A percentile compares a stretch with the other conserved stretches of the same genome.
These are phyloP conservation scores for Carpatolechia fugitivella DNA, from an alignment of 2,888 invertebrate species.

Conservation along the genomic window DNA sequence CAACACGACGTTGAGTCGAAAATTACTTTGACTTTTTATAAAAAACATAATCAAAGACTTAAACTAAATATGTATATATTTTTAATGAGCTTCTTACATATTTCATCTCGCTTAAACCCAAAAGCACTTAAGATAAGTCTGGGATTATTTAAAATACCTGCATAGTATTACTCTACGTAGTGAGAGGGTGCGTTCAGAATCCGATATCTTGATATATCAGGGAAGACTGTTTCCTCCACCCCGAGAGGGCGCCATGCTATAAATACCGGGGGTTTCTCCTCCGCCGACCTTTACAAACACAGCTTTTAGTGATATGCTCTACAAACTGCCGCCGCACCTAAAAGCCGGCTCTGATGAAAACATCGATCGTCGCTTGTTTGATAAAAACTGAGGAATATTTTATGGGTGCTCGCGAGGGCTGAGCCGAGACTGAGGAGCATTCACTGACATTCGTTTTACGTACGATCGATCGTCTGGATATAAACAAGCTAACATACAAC, in stretches of 20 bases:
- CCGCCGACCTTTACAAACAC: conserved; percentile 69
- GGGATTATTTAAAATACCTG: conserved; percentile 51
- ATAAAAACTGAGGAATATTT: conserved; percentile 12
- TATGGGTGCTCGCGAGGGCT: conserved; percentile 1
- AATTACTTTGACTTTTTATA: no score
- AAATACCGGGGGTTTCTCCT: conserved; percentile 38
- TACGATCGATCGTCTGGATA: background rate
- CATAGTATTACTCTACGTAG: conserved; percentile 29
- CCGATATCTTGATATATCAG: conserved; percentile 68
- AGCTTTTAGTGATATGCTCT: conserved; percentile 57
- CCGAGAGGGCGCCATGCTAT: conserved; percentile 42
- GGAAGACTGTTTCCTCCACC: conserved; percentile 58
- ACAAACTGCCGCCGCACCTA: conserved; percentile 51
- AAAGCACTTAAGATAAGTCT: no score
- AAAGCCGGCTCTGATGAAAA: conserved; percentile 42
- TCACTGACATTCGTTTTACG: background rate
- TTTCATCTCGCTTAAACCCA: no score
- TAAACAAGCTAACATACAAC: background rate
- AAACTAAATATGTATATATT: no score
- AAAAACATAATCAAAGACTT: no score
- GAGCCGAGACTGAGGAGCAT: background rate
- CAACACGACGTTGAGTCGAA: no score
- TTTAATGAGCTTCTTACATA: no score
- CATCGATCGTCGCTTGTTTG: conserved; percentile 11
- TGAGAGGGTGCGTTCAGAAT: conserved; percentile 46